Base-by-base conservation (phyloP, 92 coral and sea anemone species). In the Paramuricea clavata region DNA sequence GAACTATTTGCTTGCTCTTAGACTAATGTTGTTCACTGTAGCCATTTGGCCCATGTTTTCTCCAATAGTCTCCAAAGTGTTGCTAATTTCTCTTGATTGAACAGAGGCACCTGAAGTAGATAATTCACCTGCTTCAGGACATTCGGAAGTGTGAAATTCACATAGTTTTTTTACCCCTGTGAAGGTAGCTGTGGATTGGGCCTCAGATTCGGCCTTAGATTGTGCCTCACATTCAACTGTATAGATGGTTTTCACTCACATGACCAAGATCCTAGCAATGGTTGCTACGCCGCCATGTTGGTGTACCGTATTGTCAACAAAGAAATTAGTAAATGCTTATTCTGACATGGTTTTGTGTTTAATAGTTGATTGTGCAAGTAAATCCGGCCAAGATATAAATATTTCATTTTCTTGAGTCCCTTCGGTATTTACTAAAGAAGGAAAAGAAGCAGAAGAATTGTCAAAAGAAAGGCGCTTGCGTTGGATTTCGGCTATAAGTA, bases 211-310 rank as follows among this genome's bases (percentile, higher is more conserved):
- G n/a, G n/a, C n/a, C n/a, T n/a, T n/a, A n/a, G n/a, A n/a, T n/a
- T n/a, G n/a, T n/a, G n/a, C n/a, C n/a, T n/a, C n/a, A n/a, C n/a
- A n/a, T n/a, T n/a, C n/a, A n/a, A n/a, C n/a, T n/a, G 64, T 76
- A 49, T 76, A 76, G 82, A 76, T 42, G 62, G 60, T 50, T 76
- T 44, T 76, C 82, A 76, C 28, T 76, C 82, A 76, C 82, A 69
- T 76, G 82, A 76, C 39, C 19, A 39, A 22, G 47, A 44, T 34
- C 60, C 1, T 50, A 15, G 17, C 65, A 50, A 43, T 36, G n/a
- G 62, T 76, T 76, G 82, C 62, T 49, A 43, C 62, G 60, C 82
- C 82, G 68, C 82, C 82, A 76, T 76, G 21, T 76, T 76, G 82
- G 82, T 76, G 82, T 57, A 44, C 82, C 65, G 23, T 16, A 36